A percentile compares a stretch with the other conserved stretches of the same genome.
Conservation (phyloP, 2,888 invertebrate species). For the Formica aserva region DNA sequence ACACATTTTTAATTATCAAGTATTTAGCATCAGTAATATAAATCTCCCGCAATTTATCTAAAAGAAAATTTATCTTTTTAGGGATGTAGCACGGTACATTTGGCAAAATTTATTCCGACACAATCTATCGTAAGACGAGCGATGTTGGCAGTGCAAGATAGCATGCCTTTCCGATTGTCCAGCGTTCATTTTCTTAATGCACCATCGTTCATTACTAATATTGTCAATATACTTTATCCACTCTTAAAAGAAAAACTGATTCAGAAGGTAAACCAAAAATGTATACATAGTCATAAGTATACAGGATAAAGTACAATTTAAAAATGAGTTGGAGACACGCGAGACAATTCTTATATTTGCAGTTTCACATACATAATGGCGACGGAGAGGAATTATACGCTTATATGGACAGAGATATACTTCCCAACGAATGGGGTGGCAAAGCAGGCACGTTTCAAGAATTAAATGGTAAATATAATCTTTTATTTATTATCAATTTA, state of each 20-base stretch:
- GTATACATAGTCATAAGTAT: neutral
- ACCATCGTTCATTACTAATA: conserved; percentile 79
- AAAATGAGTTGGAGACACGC: neutral
- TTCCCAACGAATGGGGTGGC: conserved; percentile 86
- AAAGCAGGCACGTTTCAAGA: conserved; percentile 82
- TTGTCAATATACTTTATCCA: conserved; percentile 82
- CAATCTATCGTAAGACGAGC: conserved; percentile 80
- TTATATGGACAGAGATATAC: conserved; percentile 83
- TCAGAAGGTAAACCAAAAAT: conserved; percentile 79
- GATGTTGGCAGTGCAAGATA: conserved; percentile 84
- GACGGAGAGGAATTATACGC: conserved; percentile 83
- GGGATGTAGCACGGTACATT: conserved; percentile 82
- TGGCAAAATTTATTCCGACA: conserved; percentile 83
- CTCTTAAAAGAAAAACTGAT: conserved; percentile 83
- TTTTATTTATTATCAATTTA: conserved; percentile 18
- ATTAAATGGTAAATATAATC: conserved; percentile 77
- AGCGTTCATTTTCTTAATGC: conserved; percentile 81
- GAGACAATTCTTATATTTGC: conserved; percentile 20
- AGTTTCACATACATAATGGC: conserved; percentile 84
- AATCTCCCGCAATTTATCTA: neutral
- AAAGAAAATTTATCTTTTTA: conserved; percentile 54
- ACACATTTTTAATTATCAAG: neutral
- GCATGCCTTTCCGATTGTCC: conserved; percentile 83
- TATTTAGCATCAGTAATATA: neutral
- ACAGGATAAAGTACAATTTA: neutral